These are phyloP conservation scores for Diploptera punctata DNA, from an alignment of 2,888 invertebrate genomes.

Conservation along the genomic window DNA sequence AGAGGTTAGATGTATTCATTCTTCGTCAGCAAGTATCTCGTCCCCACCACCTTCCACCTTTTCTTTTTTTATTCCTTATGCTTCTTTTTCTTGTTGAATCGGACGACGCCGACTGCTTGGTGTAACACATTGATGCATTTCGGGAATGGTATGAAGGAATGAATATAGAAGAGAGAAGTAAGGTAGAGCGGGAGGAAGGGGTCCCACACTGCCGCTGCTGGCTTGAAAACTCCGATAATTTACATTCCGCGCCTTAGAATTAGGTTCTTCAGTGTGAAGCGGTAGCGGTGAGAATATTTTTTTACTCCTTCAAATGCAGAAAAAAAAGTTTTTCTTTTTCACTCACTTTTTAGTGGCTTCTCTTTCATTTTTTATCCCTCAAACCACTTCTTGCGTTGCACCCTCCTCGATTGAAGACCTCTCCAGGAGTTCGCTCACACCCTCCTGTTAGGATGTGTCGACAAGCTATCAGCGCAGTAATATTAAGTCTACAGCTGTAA, in stretches of 20 bases:
- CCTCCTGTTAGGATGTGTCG: conserved; percentile 4
- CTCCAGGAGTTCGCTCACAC: background rate
- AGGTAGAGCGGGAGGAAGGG: conserved; percentile 21
- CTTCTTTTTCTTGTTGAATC: conserved; percentile 8
- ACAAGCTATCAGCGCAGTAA: background rate
- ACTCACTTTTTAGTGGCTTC: conserved; percentile 17
- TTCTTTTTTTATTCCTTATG: conserved; percentile 23
- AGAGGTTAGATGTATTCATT: conserved; percentile 39
- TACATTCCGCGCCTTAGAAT: conserved; percentile 44
- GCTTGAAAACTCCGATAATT: conserved; percentile 42
- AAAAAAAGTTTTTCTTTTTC: conserved; percentile 22
- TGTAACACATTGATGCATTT: conserved; percentile 35
- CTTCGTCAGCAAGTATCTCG: conserved; percentile 29
- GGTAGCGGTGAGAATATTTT: conserved; percentile 30
- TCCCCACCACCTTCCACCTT: background rate
- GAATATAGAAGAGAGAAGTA: conserved; percentile 32
- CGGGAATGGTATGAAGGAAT: conserved; percentile 26
- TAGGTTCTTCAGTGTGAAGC: conserved; percentile 34
- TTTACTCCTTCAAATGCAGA: conserved; percentile 22
- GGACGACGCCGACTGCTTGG: conserved; percentile 15
- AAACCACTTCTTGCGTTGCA: too few relatives aligned
- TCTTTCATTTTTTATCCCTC: conserved; percentile 26
- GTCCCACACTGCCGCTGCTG: conserved; percentile 16
- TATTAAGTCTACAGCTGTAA: background rate
- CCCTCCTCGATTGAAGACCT: background rate